Base-by-base conservation (phyloP, 1,140 invertebrate genomes). In the Telenomus remus region DNA sequence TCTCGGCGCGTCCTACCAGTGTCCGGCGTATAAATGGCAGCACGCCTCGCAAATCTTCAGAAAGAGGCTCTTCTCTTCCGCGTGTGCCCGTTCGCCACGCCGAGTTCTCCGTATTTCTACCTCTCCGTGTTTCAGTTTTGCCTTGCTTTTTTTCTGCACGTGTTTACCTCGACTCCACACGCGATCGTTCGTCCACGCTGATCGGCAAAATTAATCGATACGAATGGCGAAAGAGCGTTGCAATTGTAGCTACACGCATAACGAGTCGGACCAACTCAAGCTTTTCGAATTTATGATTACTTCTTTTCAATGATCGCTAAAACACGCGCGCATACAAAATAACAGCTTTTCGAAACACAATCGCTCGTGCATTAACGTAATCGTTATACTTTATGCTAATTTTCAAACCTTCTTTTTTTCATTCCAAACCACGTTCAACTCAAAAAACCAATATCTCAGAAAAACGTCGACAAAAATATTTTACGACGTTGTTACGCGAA, bases 191-290 rank as follows among this genome's bases (percentile, higher is more conserved):
- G 56, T 66, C 50, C 60, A 49, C 49, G n/a, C 54, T 57, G 61
- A 73, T 65, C 70, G 50, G 55, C 50, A 56, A 66, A 73, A 66
- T 73, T 66, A 66, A 73, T 73, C 61, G 63, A 66, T 61, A 68
- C 51, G 56, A 74, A 63, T 46, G 56, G 56, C 57, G 44, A 63
- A 74, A 74, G 54, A 74, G 50, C 73, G 49, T 65, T 70, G 60
- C 54, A 53, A 47, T 70, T 70, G 65, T 76, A 75, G 34, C 49
- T 76, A 65, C 60, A 69, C 54, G 53, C 55, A 76, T 59, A 70
- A 76, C 48, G 60, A 70, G 70, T 70, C 64, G 65, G 64, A 43
- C 51, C 16, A 75, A 37, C 59, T 27, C 48, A 57, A 47, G 55
- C 46, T 61, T 64, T 70, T 33, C 54, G 43, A 56, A 76, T 69